Conservation (phyloP, 2,113 vertebrate species). For the Microtus montanus region DNA sequence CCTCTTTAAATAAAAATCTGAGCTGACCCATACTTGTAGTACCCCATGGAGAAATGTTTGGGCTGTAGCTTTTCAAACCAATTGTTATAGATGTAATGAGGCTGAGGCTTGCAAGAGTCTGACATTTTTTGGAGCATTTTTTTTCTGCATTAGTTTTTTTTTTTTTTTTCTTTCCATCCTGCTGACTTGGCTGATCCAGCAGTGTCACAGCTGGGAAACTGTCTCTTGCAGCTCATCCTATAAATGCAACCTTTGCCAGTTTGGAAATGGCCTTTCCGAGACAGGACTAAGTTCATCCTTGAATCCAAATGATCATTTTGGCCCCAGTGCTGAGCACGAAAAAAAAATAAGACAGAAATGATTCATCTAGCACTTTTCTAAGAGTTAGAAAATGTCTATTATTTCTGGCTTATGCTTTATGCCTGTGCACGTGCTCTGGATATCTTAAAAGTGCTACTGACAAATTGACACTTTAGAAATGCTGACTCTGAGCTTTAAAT, state of each 20-base stretch:
- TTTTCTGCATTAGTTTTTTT: slow-evolving; percentile 38
- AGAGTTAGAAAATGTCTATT: background rate
- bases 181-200: slow-evolving; percentile 57
- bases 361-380: background rate
- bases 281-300: background rate
- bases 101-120: slow-evolving; percentile 63
- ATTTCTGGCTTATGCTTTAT: background rate
- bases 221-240: slow-evolving; percentile 33
- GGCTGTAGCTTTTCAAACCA: slow-evolving; percentile 30
- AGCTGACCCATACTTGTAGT: background rate
- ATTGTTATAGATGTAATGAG: slow-evolving; percentile 55
- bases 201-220: slow-evolving; percentile 13
- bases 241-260: background rate
- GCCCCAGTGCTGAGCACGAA: fast-evolving
- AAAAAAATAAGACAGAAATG: background rate
- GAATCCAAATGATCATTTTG: background rate
- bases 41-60: slow-evolving; percentile 22
- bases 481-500: slow-evolving; percentile 21
- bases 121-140: background rate
- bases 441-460: background rate
- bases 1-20: background rate
- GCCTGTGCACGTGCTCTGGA: background rate
- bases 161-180: background rate
- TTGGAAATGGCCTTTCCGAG: background rate
- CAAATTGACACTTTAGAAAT: background rate